phyloP scores from a whole-genome alignment of 2,797 vertebrate species.

The Chaetophractus vellerosus region DNA sequence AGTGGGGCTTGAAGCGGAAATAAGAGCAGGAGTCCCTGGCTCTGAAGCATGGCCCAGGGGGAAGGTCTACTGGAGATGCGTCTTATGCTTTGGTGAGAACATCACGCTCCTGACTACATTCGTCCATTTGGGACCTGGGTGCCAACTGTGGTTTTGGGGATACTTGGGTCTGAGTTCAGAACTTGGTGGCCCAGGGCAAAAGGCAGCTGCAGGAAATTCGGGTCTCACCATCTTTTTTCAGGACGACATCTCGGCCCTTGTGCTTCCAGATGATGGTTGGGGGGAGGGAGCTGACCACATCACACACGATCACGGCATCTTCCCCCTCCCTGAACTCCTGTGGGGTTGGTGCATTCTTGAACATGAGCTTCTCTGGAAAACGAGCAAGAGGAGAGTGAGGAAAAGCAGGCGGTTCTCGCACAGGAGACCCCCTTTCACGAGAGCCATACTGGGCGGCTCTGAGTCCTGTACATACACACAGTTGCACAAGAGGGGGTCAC shows the following conservation, averaged over 20 bases:
- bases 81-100: slow-evolving; percentile 2
- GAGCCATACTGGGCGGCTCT: too few species aligned
- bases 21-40: neutral
- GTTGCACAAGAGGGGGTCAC: neutral
- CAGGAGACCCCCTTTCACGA: neutral
- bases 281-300: slow-evolving; percentile 95
- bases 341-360: slow-evolving; percentile 96
- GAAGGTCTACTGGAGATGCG: neutral
- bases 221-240: slow-evolving; percentile 97
- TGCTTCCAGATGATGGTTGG: slow-evolving; percentile 98
- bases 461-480: neutral
- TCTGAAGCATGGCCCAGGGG: neutral
- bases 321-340: slow-evolving; percentile 98
- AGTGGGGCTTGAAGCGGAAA: neutral
- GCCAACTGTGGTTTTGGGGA: neutral
- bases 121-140: neutral
- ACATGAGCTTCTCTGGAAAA: slow-evolving; percentile 97
- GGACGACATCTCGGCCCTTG: slow-evolving; percentile 94
- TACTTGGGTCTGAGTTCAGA: neutral
- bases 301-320: slow-evolving; percentile 95
- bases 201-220: neutral
- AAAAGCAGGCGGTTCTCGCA: neutral
- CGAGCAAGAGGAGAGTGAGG: slow-evolving; percentile 62
- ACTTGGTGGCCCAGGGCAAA: neutral
- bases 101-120: neutral